A percentile compares a stretch with the other conserved stretches of the same genome.
Evolutionary conservation across 2,113 vertebrate genomes (phyloP).

Genomic region (Hymenochirus boettgeri): DNA sequence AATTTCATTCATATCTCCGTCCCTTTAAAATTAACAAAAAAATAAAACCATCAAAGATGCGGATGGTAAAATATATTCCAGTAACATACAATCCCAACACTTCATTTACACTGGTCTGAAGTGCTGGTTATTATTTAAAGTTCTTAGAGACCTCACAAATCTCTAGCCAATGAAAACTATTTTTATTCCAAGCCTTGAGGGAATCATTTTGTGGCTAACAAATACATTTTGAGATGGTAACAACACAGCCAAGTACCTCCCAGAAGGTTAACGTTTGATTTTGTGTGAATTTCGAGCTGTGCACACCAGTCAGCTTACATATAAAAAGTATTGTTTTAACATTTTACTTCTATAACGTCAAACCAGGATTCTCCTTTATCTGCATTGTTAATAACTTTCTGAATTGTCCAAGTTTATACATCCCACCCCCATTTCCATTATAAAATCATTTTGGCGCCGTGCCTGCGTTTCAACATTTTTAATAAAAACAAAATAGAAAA

Average conservation of each 20-base stretch:
- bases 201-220: slow-evolving; percentile 71
- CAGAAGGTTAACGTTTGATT: slow-evolving; percentile 68
- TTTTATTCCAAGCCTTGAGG: slow-evolving; percentile 68
- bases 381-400: slow-evolving; percentile 67
- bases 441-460: slow-evolving; percentile 75
- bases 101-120: slow-evolving; percentile 59
- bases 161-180: slow-evolving; percentile 67
- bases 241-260: slow-evolving; percentile 66
- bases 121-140: slow-evolving; percentile 13
- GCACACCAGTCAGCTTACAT: slow-evolving; percentile 57
- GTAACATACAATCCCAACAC: slow-evolving; percentile 28
- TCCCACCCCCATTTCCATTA: slow-evolving; percentile 72
- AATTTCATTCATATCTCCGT: too few species aligned
- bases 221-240: slow-evolving; percentile 69
- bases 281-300: slow-evolving; percentile 66
- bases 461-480: slow-evolving; percentile 78
- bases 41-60: too few species aligned
- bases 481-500: slow-evolving; percentile 82
- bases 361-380: slow-evolving; percentile 67
- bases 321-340: slow-evolving; percentile 68
- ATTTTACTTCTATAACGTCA: slow-evolving; percentile 53
- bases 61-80: slow-evolving; percentile 24
- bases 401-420: slow-evolving; percentile 64
- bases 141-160: slow-evolving; percentile 62
- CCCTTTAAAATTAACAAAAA: too few species aligned